Percentiles rank a stretch among this genome's conserved stretches.
Evolutionary conservation across 2,888 invertebrate species (phyloP).

Genomic region (Oeneis ivallda): DNA sequence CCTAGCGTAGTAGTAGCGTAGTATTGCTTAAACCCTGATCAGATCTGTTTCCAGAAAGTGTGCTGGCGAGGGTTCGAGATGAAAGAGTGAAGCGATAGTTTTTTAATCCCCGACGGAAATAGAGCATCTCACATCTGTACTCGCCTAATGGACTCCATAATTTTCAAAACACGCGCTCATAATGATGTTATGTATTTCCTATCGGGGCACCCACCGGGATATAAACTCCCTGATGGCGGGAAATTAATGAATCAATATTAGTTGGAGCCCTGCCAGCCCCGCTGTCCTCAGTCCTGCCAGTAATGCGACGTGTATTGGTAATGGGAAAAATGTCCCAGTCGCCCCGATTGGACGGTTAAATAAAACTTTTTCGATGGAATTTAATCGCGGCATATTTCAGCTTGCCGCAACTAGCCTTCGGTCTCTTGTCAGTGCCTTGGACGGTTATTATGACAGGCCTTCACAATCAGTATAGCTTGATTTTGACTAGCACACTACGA

Average conservation of each 20-base stretch:
- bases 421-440: background rate
- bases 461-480: background rate
- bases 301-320: constrained; percentile 14
- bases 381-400: constrained; percentile 26
- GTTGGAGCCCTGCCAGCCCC: constrained; percentile 31
- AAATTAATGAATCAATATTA: constrained; percentile 37
- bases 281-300: constrained; percentile 27
- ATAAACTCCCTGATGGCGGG: constrained; percentile 34
- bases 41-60: no score
- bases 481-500: background rate
- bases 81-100: no score
- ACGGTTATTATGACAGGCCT: background rate
- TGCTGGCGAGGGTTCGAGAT: no score
- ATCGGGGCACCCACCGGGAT: constrained; percentile 20
- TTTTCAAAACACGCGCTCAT: background rate
- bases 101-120: no score
- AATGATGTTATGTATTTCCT: constrained; percentile 8
- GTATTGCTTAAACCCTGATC: no score
- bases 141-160: background rate
- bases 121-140: no score
- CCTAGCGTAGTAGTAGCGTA: no score
- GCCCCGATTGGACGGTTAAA: constrained; percentile 18
- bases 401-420: background rate
- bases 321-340: constrained; percentile 29
- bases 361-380: constrained; percentile 27